Base-by-base conservation (phyloP, 2,888 invertebrate genomes). In the Stenolophus ochropezus region DNA sequence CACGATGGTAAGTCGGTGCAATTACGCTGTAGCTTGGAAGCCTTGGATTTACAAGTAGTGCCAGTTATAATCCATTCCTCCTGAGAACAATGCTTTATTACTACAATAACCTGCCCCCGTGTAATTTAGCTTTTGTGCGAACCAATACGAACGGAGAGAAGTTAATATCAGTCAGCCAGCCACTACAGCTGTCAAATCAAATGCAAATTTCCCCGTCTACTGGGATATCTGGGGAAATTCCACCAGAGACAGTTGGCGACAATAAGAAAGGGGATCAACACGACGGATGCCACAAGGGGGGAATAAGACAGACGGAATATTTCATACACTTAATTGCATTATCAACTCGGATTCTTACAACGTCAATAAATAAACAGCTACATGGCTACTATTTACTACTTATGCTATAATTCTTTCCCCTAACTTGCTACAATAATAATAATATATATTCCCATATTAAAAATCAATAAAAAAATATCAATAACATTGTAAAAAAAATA, bases 71-170 rank as follows among this genome's bases (percentile, higher is more conserved):
- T 88, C 88, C 87, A 86, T 88, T 88, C 86, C 88, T 89, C 88
- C 84, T 85, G 89, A 89, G 89, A 88, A 89, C 88, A 89, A 89
- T 89, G 88, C 88, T 88, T 89, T 89, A 89, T 88, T 88, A 88
- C 88, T 49, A 88, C 88, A 88, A 88, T 88, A 88, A 88, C 88
- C 88, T 80, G 80, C 88, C 87, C 86, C 86, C 87, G 87, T 86
- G 87, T 88, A 89, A 89, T 88, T 89, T 88, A 88, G 88, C 88
- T 87, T 88, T 89, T 88, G 71, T 53, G 79, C 25, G 53, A 69
- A 80, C 73, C 73, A 73, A 58, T 21, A 53, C 73, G 49, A 78
- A 51, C 56, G 71, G 21, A 47, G 27, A 58, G 79, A 79, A 79
- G 73, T 80, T 80, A 80, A 80, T 80, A 80, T 80, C 80, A 80